Base-by-base conservation (phyloP, 1,140 invertebrate species). In the Camponotus floridanus region DNA sequence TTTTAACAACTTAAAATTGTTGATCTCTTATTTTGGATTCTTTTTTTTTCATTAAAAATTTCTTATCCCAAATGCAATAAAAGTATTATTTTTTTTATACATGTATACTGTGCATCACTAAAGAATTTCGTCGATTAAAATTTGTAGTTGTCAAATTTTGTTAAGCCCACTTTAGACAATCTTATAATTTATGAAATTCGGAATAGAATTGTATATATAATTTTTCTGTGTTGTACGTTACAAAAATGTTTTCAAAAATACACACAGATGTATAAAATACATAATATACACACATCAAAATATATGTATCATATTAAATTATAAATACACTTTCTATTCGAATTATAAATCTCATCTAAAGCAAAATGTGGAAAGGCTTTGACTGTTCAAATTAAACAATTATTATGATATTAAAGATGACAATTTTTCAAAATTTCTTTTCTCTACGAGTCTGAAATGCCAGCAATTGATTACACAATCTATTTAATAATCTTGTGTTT, bases 371-470 rank as follows among this genome's bases (percentile, higher is more conserved):
- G 18, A 51, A 51, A 51, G 15, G 9, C 9, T 55, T 61, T 36
- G 42, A 48, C 68, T 13, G 0, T 51, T 7, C 48, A 51, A 33
- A 42, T 18, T 48, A 33, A 31, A 78, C 11, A 7, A 3, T 42
- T n/a, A n/a, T 79, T 79, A n/a, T 36, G 36, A 3, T 39, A n/a
- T 78, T 64, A 67, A 78, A 67, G 6, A 26, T 57, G 74, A 6
- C 48, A 51, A 51, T 3, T 15, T 45, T 26, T 0, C 13, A 2
- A 57, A 57, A 73, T 71, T 36, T n/a, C 70, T 73, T 33, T 57
- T 73, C 48, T 36, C 51, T 33, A 33, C n/a, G 8, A 73, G 6
- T 36, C 55, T 39, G 13, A 13, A 15, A 21, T 31, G 26, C 8
- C 3, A 26, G 1, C 9, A 73, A 73, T 73, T 18, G 70, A 73